A percentile compares a stretch with the other conserved stretches of the same genome.
These are phyloP conservation scores for Leptogaster cylindrica DNA, from an alignment of 2,888 invertebrate genomes.

Conservation along the genomic window DNA sequence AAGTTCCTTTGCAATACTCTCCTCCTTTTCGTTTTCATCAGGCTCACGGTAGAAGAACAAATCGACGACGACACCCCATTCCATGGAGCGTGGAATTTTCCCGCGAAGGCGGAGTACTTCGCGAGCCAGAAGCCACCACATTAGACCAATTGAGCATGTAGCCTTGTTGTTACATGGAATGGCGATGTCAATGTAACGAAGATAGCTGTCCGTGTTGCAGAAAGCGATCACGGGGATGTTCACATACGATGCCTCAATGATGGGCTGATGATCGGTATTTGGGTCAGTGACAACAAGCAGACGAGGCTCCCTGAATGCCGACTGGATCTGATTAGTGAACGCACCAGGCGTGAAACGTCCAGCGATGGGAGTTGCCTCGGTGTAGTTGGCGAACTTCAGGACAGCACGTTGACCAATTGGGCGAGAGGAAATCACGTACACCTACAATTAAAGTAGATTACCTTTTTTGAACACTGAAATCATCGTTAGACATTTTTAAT, in stretches of 20 bases:
- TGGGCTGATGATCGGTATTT: slow-evolving; percentile 91
- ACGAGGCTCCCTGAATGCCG: slow-evolving; percentile 98
- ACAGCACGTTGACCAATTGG: slow-evolving; percentile 97
- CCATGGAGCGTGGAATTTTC: slow-evolving; percentile 85
- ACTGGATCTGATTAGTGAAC: slow-evolving; percentile 95
- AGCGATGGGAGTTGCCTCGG: slow-evolving; percentile 97
- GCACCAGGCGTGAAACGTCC: slow-evolving; percentile 99
- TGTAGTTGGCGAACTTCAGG: slow-evolving; percentile 97
- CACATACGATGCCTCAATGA: slow-evolving; percentile 98
- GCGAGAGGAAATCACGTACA: slow-evolving; percentile 93
- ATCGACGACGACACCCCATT: slow-evolving; percentile 98
- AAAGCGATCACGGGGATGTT: slow-evolving; percentile 99
- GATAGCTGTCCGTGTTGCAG: slow-evolving; percentile 96
- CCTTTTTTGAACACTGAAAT: background rate
- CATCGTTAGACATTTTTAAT: background rate
- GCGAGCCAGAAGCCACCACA: slow-evolving; percentile 99
- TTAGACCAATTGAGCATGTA: slow-evolving; percentile 93
- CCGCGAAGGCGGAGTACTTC: slow-evolving; percentile 95
- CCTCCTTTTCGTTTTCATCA: slow-evolving; percentile 97
- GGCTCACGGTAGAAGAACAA: slow-evolving; percentile 99
- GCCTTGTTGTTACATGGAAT: slow-evolving; percentile 99
- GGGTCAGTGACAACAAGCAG: slow-evolving; percentile 97
- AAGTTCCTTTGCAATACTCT: slow-evolving; percentile 83
- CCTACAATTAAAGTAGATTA: slow-evolving; percentile 51
- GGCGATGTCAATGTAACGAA: slow-evolving; percentile 96